Percentiles rank a stretch among this genome's conserved stretches.
phyloP scores from a whole-genome alignment of 2,113 vertebrate genomes.

The Kobus ellipsiprymnus region DNA sequence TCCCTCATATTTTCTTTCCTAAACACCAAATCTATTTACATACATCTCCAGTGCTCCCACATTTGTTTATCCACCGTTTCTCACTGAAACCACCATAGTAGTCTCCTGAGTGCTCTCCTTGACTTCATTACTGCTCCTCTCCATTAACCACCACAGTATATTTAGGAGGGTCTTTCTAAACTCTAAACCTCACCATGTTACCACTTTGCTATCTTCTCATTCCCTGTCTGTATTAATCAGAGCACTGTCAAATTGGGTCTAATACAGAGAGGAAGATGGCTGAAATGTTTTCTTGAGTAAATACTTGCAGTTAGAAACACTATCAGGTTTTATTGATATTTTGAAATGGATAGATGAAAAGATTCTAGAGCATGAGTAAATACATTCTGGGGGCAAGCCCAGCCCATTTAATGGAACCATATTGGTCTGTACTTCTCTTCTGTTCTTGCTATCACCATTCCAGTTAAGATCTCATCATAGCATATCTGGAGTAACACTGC shows the following conservation, averaged over 20 bases:
- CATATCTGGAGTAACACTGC: background rate
- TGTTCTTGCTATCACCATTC: background rate
- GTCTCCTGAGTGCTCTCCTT: background rate
- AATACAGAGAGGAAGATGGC: background rate
- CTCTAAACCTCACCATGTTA: background rate
- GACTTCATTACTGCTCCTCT: background rate
- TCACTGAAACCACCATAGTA: background rate
- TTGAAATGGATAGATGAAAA: background rate
- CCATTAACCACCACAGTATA: background rate
- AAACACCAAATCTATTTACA: background rate
- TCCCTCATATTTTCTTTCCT: background rate
- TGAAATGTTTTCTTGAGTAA: background rate
- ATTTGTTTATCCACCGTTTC: background rate
- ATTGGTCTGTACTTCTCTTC: background rate
- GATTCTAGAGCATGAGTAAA: background rate
- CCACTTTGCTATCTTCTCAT: background rate
- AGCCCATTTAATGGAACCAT: background rate
- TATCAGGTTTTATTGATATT: background rate
- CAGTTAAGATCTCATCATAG: background rate
- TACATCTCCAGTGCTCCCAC: too few species aligned
- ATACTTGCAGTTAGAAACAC: background rate
- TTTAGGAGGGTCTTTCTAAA: background rate
- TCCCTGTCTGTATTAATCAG: background rate
- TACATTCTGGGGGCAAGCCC: background rate
- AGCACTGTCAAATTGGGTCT: background rate